A percentile compares a stretch with the other conserved stretches of the same genome.
These are phyloP conservation scores for Melitaea cinxia DNA, from an alignment of 1,140 invertebrate genomes.

Conservation along the genomic window DNA sequence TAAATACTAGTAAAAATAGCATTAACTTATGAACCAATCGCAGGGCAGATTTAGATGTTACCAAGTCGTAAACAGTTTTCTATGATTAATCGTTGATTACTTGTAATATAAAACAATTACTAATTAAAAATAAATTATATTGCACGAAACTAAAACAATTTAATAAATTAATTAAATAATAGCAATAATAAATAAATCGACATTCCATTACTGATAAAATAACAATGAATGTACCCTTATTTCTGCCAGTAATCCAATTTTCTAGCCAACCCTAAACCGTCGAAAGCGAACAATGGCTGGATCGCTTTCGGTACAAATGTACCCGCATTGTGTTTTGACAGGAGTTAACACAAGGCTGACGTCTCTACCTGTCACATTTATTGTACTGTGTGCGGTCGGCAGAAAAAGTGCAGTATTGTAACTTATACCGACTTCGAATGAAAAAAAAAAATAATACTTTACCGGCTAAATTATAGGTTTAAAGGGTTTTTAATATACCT, in stretches of 20 bases:
- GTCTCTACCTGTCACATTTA: conserved; percentile 46
- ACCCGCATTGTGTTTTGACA: conserved; percentile 61
- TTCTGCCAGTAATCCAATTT: conserved; percentile 50
- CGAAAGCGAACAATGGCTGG: conserved; percentile 36
- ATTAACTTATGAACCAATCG: too few relatives aligned
- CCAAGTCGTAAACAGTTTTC: too few relatives aligned
- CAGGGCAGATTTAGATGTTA: too few relatives aligned
- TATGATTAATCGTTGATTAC: too few relatives aligned
- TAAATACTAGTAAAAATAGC: too few relatives aligned
- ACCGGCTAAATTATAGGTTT: too few relatives aligned
- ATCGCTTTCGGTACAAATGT: conserved; percentile 57
- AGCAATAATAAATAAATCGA: neutral
- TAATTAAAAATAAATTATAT: neutral
- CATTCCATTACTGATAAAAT: conserved; percentile 22
- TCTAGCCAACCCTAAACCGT: conserved; percentile 38
- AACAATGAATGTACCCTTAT: conserved; percentile 27
- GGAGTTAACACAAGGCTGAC: conserved; percentile 60
- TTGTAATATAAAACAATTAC: conserved; percentile 18
- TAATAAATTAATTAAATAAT: neutral
- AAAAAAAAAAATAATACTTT: too few relatives aligned
- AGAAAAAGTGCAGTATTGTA: conserved; percentile 2
- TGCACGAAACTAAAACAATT: neutral
- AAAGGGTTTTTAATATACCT: too few relatives aligned
- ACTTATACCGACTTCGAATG: neutral
- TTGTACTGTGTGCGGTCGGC: conserved; percentile 9